phyloP scores from a whole-genome alignment of 1,140 invertebrate species.

The Gonioctena quinquepunctata region DNA sequence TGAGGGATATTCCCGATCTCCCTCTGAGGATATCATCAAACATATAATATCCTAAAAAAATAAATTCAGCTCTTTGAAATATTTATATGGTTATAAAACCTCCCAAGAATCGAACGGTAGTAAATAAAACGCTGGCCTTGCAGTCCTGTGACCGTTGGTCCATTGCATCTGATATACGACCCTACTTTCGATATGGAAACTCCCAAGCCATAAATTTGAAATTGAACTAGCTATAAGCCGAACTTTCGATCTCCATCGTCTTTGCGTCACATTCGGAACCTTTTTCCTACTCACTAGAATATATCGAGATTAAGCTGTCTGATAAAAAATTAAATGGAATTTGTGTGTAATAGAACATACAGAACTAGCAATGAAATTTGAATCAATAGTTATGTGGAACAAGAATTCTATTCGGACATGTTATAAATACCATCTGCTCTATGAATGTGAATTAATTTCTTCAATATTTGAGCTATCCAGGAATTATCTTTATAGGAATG shows the following conservation, averaged over 20 bases:
- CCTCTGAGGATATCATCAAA: too few relatives aligned
- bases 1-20: too few relatives aligned
- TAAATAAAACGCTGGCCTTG: slow-evolving; percentile 22
- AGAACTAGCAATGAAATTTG: too few relatives aligned
- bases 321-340: too few relatives aligned
- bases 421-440: not conserved
- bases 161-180: slow-evolving; percentile 45
- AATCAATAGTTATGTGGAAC: not conserved
- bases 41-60: too few relatives aligned
- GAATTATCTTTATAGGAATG: too few relatives aligned
- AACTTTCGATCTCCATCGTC: slow-evolving; percentile 43
- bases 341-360: too few relatives aligned
- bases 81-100: not conserved
- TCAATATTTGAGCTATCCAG: too few relatives aligned
- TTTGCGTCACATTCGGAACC: not conserved
- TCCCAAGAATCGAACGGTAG: not conserved
- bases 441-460: not conserved
- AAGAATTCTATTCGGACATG: not conserved
- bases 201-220: slow-evolving; percentile 45
- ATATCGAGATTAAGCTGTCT: not conserved
- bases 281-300: slow-evolving; percentile 1
- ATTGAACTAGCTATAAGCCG: slow-evolving; percentile 46
- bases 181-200: slow-evolving; percentile 43
- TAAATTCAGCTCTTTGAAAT: too few relatives aligned
- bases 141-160: slow-evolving; percentile 41